These are phyloP conservation scores for Luperina nickerlii DNA, from an alignment of 2,888 invertebrate genomes.

Conservation along the genomic window DNA sequence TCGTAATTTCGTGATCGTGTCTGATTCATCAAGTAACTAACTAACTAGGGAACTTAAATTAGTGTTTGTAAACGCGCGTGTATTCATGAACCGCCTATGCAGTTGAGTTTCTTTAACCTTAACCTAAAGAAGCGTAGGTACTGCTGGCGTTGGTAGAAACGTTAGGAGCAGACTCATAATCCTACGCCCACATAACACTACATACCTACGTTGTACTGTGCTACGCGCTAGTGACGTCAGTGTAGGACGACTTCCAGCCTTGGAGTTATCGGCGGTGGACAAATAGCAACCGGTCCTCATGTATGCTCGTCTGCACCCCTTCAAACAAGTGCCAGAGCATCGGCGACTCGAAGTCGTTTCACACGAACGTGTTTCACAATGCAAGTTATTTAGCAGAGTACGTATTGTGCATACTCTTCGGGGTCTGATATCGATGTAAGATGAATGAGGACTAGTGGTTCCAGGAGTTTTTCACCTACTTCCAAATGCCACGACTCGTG, in stretches of 20 bases:
- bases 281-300: conserved; percentile 31
- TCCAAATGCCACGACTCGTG: background rate
- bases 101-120: conserved; percentile 54
- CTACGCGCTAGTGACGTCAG: conserved; percentile 11
- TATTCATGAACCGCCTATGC: conserved; percentile 18
- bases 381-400: background rate
- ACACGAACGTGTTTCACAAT: background rate
- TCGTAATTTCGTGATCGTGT: conserved; percentile 6
- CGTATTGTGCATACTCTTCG: background rate
- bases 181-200: conserved; percentile 6
- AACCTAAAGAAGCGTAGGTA: conserved; percentile 39
- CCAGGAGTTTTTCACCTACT: background rate
- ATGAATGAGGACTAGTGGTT: background rate
- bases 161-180: conserved; percentile 19
- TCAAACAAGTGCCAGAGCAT: background rate
- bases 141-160: conserved; percentile 30
- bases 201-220: background rate
- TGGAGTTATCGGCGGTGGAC: conserved; percentile 23
- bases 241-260: conserved; percentile 22
- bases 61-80: conserved; percentile 24
- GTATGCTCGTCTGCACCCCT: background rate
- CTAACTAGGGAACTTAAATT: conserved; percentile 7
- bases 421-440: background rate
- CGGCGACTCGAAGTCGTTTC: background rate
- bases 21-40: conserved; percentile 13